Base-by-base conservation (phyloP, 2,888 invertebrate genomes). In the Tipula confusa region DNA sequence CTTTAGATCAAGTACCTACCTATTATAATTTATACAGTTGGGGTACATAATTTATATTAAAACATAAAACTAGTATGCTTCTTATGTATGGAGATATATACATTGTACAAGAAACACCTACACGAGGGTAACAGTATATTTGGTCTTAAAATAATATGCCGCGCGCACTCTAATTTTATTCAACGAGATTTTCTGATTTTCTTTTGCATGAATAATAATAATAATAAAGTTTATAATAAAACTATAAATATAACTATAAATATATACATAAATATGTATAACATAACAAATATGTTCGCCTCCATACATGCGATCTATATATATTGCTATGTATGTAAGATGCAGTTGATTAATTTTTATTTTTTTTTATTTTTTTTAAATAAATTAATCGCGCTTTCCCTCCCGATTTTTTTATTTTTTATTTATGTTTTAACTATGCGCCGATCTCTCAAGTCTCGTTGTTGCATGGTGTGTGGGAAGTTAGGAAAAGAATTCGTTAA, bases 91-190 rank as follows among this genome's bases (percentile, higher is more conserved):
- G n/a, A n/a, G n/a, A 43, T 43, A 3, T 0, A 38, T 38, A 64
- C 64, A 64, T 24, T 64, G 64, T 64, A 43, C 9, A 64, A 64
- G 24, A 64, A 64, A 64, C 64, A 64, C 64, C 64, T 64, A 64
- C 64, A 64, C 64, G 64, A 64, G 11, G 24, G 24, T 64, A 64
- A 64, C 24, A 64, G 64, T 24, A 24, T 24, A 3, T 43, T 9
- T 36, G 43, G 43, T 43, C n/a, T 43, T 43, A 43, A 43, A n/a
- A 43, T 43, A 43, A n/a, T n/a, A 24, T 24, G 64, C 64, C 24
- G 64, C 64, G 64, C 64, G 64, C 24, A 64, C 64, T 64, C 64
- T 64, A 64, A 64, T 64, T 64, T 64, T 64, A 64, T 64, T 64
- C 64, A 64, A 64, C 64, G 24, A 64, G 64, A 64, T 64, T 64